Conservation (phyloP, 2,888 invertebrate genomes). For the Ennomos fuscantarius region DNA sequence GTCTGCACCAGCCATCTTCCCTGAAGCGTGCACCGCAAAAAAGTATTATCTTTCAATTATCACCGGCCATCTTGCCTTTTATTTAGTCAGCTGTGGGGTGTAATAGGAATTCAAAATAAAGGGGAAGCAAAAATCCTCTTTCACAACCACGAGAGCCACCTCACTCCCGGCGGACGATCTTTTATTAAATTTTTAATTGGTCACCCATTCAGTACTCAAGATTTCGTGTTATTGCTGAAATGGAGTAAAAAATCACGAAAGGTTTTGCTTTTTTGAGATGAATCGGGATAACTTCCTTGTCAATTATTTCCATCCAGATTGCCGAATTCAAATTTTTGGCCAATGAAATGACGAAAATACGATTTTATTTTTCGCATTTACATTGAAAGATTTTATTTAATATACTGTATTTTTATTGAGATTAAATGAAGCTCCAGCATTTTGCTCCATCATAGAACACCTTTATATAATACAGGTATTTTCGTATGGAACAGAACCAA, state of each 20-base stretch:
- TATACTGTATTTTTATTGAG: no score
- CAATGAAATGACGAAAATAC: constrained; percentile 1
- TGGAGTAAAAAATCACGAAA: constrained; percentile 32
- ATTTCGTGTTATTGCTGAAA: constrained; percentile 32
- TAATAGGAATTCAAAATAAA: constrained; percentile 67
- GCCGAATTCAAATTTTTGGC: constrained; percentile 11
- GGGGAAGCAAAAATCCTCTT: constrained; percentile 42
- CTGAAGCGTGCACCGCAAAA: constrained; percentile 56
- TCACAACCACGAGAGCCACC: constrained; percentile 14
- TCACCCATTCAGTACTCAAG: constrained; percentile 33
- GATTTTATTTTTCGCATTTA: no score
- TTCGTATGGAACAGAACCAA: no score
- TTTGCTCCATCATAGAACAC: no score
- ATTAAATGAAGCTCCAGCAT: no score
- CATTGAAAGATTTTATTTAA: no score
- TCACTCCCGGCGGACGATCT: constrained; percentile 23
- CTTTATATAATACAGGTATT: no score
- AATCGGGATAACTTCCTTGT: constrained; percentile 29
- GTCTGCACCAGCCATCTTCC: constrained; percentile 53
- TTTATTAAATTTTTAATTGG: constrained; percentile 45
- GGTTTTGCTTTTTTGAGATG: constrained; percentile 16
- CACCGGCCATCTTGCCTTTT: constrained; percentile 55
- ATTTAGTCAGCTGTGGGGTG: constrained; percentile 66
- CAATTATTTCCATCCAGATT: constrained; percentile 18
- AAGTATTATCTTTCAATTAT: constrained; percentile 78